Percentiles rank a stretch among this genome's conserved stretches.
Evolutionary conservation across 2,888 invertebrate genomes (phyloP).

Genomic region (Mythimna ferrago): DNA sequence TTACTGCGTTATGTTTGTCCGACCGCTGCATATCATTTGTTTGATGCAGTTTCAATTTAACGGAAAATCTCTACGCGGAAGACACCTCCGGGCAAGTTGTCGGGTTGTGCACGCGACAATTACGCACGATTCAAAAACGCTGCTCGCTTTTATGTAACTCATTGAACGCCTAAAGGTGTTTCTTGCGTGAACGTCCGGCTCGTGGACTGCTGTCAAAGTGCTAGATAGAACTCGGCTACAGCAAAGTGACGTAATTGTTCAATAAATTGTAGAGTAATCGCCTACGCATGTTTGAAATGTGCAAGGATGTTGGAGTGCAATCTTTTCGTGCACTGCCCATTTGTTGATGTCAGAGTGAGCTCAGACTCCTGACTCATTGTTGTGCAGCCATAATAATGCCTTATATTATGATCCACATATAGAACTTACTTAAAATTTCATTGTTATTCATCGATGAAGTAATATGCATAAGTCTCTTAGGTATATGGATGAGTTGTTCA

Average conservation of each 20-base stretch:
- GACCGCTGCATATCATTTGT: conserved; percentile 52
- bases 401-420: conserved; percentile 57
- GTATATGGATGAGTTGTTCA: conserved; percentile 19
- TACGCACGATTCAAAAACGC: conserved; percentile 68
- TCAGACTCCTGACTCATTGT: conserved; percentile 74
- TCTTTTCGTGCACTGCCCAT: conserved; percentile 64
- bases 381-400: conserved; percentile 49
- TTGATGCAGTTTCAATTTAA: conserved; percentile 67
- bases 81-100: conserved; percentile 56
- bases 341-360: conserved; percentile 78
- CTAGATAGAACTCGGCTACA: conserved; percentile 44
- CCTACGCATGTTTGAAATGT: conserved; percentile 69
- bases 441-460: conserved; percentile 41
- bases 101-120: conserved; percentile 76
- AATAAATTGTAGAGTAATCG: conserved; percentile 67
- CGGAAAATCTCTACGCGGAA: conserved; percentile 69
- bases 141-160: conserved; percentile 67
- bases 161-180: conserved; percentile 70
- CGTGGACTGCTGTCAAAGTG: conserved; percentile 54
- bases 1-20: conserved; percentile 53
- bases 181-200: conserved; percentile 70
- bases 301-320: conserved; percentile 66
- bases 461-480: conserved; percentile 27
- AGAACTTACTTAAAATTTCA: conserved; percentile 44
- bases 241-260: conserved; percentile 63